Evolutionary conservation across 2,797 vertebrate genomes (phyloP), one percentile per base, ranked within the genome.

Genomic region (Hypotaenidia okinawae): DNA sequence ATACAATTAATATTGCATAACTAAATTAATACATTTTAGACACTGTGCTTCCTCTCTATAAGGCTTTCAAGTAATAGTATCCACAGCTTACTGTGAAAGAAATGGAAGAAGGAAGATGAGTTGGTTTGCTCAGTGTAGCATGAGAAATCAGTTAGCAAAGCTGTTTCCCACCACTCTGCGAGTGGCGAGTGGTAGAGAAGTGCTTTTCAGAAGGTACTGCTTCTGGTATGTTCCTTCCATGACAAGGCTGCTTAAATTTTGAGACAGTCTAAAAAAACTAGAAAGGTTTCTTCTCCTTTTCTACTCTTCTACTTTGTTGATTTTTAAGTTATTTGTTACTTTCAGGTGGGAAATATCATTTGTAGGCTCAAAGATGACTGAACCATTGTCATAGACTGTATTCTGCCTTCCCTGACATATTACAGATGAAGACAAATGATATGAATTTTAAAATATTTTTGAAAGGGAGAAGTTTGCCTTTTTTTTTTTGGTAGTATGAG

Each of bases 1-100:
- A 47, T 66, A 30, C 45, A 58, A 68, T 93, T 57, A 93, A 87
- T 83, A 89, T 79, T 93, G 30, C 37, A 82, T 90, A 69, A 63
- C 37, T 89, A 47, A 69, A 77, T 70, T 63, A 5, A 39, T 87
- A 57, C 19, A 24, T 33, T 93, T 91, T 25, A 63, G 47, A 59
- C 30, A 54, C 1, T 1, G 11, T 69, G 12, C 41, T 91, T 93
- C 52, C 78, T 84, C 7, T 47, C 67, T 69, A 2, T 76, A 35
- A 62, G 13, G 19, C 54, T 92, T 84, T 68, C 22, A 84, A 75
- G 37, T 59, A 80, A 58, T 12, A 39, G 25, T 39, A 59, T 84
- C 51, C 66, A 16, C 30, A 73, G 27, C 4, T 90, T 81, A 62
- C 27, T 21, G 51, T 43, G 57, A 43, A 95, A 21, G 27, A 90